phyloP scores from a whole-genome alignment of 2,797 vertebrate species.

The Xenentodon cancila region DNA sequence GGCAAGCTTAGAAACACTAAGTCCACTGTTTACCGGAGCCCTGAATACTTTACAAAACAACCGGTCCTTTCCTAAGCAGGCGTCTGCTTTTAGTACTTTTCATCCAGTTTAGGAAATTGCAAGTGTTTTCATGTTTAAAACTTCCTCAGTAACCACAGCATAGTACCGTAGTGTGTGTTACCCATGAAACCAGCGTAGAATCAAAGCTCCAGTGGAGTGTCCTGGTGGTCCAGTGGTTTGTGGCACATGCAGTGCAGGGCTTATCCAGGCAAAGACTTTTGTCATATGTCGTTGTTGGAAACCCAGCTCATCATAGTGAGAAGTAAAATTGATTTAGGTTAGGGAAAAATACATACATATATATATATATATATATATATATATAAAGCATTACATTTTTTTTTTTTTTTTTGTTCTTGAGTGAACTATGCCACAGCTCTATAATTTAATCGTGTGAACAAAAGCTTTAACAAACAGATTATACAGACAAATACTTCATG shows the following conservation, averaged over 20 bases:
- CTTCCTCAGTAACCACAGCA: slow-evolving; percentile 66
- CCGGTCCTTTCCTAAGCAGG: slow-evolving; percentile 66
- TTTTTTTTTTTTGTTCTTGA: slow-evolving; percentile 21
- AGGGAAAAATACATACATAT: not conserved
- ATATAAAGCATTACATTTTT: slow-evolving; percentile 12
- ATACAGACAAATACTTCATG: slow-evolving; percentile 54
- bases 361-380: too few relatives aligned
- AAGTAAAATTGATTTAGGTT: not conserved
- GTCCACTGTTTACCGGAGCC: slow-evolving; percentile 72
- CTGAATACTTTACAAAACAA: slow-evolving; percentile 68
- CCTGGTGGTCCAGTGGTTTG: slow-evolving; percentile 61
- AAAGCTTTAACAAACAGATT: slow-evolving; percentile 31
- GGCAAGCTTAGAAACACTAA: slow-evolving; percentile 64
- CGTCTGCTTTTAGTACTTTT: slow-evolving; percentile 71
- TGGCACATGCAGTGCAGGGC: slow-evolving; percentile 33
- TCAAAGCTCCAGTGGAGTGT: slow-evolving; percentile 31
- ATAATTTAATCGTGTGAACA: slow-evolving; percentile 35
- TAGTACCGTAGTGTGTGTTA: slow-evolving; percentile 55
- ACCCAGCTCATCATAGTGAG: slow-evolving; percentile 3
- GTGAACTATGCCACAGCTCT: slow-evolving; percentile 19
- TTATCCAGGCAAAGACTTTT: slow-evolving; percentile 34
- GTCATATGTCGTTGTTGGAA: slow-evolving; percentile 24
- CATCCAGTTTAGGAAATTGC: slow-evolving; percentile 65
- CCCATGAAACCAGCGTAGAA: slow-evolving; percentile 29
- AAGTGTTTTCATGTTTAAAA: slow-evolving; percentile 71